Base-by-base conservation (phyloP, 2,797 vertebrate genomes). In the Semotilus atromaculatus region DNA sequence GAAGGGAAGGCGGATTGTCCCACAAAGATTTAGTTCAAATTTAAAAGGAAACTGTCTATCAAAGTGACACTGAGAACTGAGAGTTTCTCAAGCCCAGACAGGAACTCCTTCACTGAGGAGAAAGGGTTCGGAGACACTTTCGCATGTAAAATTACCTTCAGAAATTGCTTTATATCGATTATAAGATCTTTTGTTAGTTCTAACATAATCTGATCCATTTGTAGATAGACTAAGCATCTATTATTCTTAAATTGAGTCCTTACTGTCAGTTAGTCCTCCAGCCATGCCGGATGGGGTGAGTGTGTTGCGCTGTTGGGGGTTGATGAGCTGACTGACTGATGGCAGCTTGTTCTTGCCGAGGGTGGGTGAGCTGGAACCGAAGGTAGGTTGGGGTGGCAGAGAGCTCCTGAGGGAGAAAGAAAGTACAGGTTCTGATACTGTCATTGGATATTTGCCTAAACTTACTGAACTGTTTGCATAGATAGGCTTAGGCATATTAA, bases 291-390 rank as follows among this genome's bases (percentile, higher is more conserved):
- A 98, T 3, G 97, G 98, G 78, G 98, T 98, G 91, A 99, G 96
- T 18, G 96, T 94, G 78, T 97, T 99, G 89, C 98, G 97, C 94
- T 99, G 98, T 92, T 99, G 98, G 21, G 97, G 98, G 94, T 99
- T 99, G 92, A 99, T 99, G 64, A 99, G 96, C 93, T 99, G 98
- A 92, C 98, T 99, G 95, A 99, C 98, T 0, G 98, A 99, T 29
- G 98, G 98, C 86, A 99, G 95, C 93, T 99, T 99, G 96, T 99
- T 99, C 91, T 99, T 99, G 90, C 95, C 94, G 40, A 98, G 96
- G 0, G 98, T 97, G 0, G 98, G 98, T 40, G 98, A 99, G 91
- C 77, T 95, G 92, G 96, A 97, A 79, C 97, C 97, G 0, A 95
- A 99, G 1, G 95, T 91, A 23, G 96, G 91, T 91, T 97, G 98